Percentiles rank a stretch among this genome's conserved stretches.
Evolutionary conservation across 2,113 vertebrate genomes (phyloP).

Genomic region (Channa argus): DNA sequence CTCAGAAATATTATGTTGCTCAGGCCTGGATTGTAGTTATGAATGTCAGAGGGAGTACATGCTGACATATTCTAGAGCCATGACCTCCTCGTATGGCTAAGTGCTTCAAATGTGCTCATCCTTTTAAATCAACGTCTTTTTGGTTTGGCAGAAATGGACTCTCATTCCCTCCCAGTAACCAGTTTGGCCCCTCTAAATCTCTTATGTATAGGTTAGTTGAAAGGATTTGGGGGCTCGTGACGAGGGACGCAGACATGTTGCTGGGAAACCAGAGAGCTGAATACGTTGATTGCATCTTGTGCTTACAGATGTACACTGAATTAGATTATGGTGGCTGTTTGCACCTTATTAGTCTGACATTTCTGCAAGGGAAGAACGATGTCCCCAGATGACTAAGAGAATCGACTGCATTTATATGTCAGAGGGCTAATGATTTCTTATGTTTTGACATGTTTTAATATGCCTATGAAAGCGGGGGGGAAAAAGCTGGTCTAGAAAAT

Average conservation of each 20-base stretch:
- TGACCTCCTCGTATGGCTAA: constrained; percentile 23
- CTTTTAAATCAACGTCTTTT: constrained; percentile 18
- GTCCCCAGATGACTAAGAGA: constrained; percentile 47
- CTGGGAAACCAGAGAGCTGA: constrained; percentile 59
- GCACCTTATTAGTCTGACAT: constrained; percentile 74
- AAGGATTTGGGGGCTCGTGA: constrained; percentile 22
- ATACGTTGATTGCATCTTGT: constrained; percentile 59
- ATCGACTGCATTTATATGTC: constrained; percentile 65
- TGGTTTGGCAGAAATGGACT: constrained; percentile 17
- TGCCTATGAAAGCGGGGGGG: constrained; percentile 14
- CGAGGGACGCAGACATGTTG: constrained; percentile 44
- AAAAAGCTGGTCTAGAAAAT: constrained; percentile 10
- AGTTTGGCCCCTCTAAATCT: constrained; percentile 22
- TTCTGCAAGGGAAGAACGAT: constrained; percentile 42
- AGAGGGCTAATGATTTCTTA: constrained; percentile 65
- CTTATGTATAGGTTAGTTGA: constrained; percentile 23
- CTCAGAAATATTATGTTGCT: background rate
- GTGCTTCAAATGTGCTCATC: background rate
- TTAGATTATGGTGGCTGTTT: constrained; percentile 57
- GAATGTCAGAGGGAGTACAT: constrained; percentile 1
- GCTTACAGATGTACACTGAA: constrained; percentile 54
- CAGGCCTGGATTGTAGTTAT: background rate
- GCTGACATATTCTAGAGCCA: constrained; percentile 18
- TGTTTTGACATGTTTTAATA: constrained; percentile 61
- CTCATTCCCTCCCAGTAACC: constrained; percentile 20